A percentile compares a stretch with the other conserved stretches of the same genome.
Conservation (phyloP, 2,888 invertebrate species). For the Drosophila dives region DNA sequence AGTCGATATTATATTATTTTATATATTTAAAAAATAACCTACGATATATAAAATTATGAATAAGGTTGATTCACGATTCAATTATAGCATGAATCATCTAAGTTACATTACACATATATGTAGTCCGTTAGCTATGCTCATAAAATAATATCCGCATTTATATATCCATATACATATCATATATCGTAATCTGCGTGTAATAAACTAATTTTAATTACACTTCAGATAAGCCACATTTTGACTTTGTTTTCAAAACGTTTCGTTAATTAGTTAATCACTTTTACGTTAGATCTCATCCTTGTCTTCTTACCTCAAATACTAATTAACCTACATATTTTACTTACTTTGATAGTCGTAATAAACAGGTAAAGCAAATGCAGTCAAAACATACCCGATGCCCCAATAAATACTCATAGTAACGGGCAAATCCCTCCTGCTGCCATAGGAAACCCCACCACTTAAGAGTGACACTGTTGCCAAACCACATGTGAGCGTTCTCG, state of each 20-base stretch:
- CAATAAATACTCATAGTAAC: conserved; percentile 89
- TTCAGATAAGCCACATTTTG: too few species aligned
- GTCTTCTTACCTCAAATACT: background rate
- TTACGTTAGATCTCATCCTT: background rate
- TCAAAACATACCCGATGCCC: conserved; percentile 78
- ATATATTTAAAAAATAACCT: background rate
- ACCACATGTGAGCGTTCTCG: conserved; percentile 88
- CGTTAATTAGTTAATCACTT: background rate
- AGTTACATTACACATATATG: background rate
- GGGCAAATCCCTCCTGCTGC: conserved; percentile 88
- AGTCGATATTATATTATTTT: background rate
- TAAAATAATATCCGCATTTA: background rate
- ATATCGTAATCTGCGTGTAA: background rate
- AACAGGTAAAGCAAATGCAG: background rate
- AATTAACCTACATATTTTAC: background rate
- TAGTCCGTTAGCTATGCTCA: background rate
- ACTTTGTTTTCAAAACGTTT: too few species aligned
- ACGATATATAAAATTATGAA: background rate
- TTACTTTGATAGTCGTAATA: background rate
- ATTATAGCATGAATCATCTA: background rate
- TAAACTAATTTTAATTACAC: background rate
- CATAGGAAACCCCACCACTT: conserved; percentile 87
- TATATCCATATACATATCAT: background rate
- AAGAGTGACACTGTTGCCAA: conserved; percentile 87
- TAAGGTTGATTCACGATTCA: background rate